Conservation (phyloP, 2,888 invertebrate genomes). For the Eutolmus rufibarbis region DNA sequence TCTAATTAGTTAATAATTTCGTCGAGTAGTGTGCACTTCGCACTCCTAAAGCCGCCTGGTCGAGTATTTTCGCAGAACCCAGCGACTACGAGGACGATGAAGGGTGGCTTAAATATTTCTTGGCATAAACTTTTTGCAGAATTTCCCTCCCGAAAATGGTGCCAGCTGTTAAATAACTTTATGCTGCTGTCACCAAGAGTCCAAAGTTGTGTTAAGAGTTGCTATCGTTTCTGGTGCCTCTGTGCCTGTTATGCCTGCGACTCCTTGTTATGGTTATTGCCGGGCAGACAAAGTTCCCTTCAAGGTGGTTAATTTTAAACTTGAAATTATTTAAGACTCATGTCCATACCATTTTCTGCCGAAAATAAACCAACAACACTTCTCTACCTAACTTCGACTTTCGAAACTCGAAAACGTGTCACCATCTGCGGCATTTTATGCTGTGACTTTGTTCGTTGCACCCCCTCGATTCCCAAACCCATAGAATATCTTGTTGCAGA, state of each 20-base stretch:
- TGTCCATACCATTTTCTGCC: background rate
- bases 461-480: background rate
- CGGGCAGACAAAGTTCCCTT: conserved; percentile 37
- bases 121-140: background rate
- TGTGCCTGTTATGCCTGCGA: background rate
- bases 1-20: background rate
- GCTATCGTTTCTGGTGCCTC: background rate
- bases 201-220: conserved; percentile 2
- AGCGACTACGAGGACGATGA: background rate
- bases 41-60: background rate
- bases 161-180: conserved; percentile 36
- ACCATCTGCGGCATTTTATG: conserved; percentile 27
- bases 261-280: conserved; percentile 33
- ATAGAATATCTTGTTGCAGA: background rate
- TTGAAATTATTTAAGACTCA: conserved; percentile 35
- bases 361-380: conserved; percentile 7
- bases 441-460: background rate
- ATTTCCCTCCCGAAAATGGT: conserved; percentile 27
- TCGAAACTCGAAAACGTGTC: background rate
- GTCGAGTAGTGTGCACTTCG: background rate
- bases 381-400: background rate
- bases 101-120: background rate
- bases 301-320: conserved; percentile 34
- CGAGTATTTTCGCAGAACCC: background rate
- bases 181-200: conserved; percentile 5